These are phyloP conservation scores for Empis stercorea DNA, from an alignment of 2,888 invertebrate genomes.

Conservation along the genomic window DNA sequence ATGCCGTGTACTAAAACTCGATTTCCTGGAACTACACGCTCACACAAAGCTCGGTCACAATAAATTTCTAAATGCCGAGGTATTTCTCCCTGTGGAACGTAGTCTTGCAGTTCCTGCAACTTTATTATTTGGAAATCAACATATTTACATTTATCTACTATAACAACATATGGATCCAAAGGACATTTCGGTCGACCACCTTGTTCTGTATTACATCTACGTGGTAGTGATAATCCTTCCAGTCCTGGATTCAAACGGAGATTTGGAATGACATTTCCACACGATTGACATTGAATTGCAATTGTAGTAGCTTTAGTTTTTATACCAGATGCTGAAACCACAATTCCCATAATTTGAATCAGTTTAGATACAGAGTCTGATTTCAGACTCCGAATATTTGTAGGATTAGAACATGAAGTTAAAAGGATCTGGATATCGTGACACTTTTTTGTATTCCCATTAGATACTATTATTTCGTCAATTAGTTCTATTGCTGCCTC, in stretches of 20 bases:
- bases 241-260: conserved; percentile 85
- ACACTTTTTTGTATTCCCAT: conserved; percentile 74
- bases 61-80: conserved; percentile 91
- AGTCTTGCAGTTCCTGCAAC: conserved; percentile 90
- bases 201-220: conserved; percentile 92
- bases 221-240: conserved; percentile 89
- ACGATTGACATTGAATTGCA: conserved; percentile 90
- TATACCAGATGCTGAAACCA: conserved; percentile 86
- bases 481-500: conserved; percentile 94
- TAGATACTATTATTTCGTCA: conserved; percentile 88
- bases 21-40: conserved; percentile 92
- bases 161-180: conserved; percentile 93
- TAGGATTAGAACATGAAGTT: conserved; percentile 69
- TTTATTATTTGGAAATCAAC: conserved; percentile 98
- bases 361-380: conserved; percentile 86
- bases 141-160: conserved; percentile 95
- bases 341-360: conserved; percentile 91
- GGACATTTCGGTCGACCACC: conserved; percentile 88
- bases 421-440: conserved; percentile 88
- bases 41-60: conserved; percentile 84
- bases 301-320: conserved; percentile 92
- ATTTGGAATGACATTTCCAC: conserved; percentile 79
- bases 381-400: conserved; percentile 73
- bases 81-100: conserved; percentile 86
- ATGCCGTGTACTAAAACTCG: conserved; percentile 87